phyloP scores from a whole-genome alignment of 2,797 vertebrate genomes.

The Helicolenus hilgendorfi region DNA sequence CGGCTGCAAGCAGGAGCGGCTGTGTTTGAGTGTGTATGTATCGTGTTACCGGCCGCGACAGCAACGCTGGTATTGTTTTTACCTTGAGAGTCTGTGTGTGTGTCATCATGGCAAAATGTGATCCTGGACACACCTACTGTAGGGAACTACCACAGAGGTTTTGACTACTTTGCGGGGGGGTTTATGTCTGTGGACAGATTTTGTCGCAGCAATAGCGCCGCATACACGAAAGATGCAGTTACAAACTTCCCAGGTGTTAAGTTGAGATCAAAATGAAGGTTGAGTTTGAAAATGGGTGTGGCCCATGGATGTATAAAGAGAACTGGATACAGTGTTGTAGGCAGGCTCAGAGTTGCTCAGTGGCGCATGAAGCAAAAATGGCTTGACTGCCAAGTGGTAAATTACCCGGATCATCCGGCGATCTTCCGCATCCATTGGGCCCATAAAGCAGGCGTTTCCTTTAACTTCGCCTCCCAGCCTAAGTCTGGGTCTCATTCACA shows the following conservation, averaged over 20 bases:
- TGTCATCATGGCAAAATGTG: background rate
- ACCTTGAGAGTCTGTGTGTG: background rate
- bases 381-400: too few species aligned
- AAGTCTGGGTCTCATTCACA: too few species aligned
- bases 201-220: background rate
- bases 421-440: too few species aligned
- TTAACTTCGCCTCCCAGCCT: too few species aligned
- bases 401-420: rapidly evolving
- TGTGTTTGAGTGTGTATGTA: background rate
- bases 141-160: background rate
- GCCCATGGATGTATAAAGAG: too few species aligned
- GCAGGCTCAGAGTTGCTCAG: too few species aligned
- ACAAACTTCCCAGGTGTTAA: too few species aligned
- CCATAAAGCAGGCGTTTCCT: too few species aligned
- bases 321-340: too few species aligned
- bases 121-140: background rate
- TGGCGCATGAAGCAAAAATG: too few species aligned
- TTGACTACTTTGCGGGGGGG: background rate
- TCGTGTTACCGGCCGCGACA: background rate
- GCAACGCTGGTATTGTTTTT: background rate
- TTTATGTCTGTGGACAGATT: background rate
- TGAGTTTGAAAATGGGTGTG: too few species aligned
- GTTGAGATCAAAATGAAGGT: too few species aligned
- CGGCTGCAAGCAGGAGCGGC: background rate
- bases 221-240: background rate